These are phyloP conservation scores for Mantis religiosa DNA, from an alignment of 2,888 invertebrate species.

Conservation along the genomic window DNA sequence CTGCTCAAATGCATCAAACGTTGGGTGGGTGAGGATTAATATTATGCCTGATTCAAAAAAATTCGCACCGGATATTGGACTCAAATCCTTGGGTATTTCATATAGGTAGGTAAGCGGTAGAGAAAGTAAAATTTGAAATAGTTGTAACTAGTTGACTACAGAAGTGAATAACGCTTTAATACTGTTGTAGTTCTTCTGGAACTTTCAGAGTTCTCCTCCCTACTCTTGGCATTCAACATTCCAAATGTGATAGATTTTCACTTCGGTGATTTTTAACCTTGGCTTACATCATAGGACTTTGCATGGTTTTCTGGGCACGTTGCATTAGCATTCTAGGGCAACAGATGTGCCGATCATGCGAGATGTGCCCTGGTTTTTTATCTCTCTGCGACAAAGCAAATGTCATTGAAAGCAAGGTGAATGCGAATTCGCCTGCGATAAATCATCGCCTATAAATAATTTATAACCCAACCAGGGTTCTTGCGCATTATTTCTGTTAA, in stretches of 20 bases:
- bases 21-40: too few species aligned
- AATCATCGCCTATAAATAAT: background rate
- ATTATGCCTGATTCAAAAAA: too few species aligned
- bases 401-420: background rate
- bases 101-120: too few species aligned
- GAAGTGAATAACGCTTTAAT: too few species aligned
- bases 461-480: background rate
- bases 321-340: background rate
- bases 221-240: too few species aligned
- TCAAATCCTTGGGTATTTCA: too few species aligned
- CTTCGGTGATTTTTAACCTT: background rate
- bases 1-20: too few species aligned
- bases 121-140: too few species aligned
- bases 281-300: background rate
- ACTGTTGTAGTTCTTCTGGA: too few species aligned
- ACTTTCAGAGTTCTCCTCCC: too few species aligned
- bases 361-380: background rate
- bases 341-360: background rate
- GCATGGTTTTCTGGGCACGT: background rate
- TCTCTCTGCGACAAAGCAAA: background rate
- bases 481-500: background rate
- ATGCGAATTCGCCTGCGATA: background rate
- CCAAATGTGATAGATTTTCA: background rate
- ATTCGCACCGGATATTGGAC: too few species aligned
- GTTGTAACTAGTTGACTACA: too few species aligned